Evolutionary conservation across 2,797 vertebrate genomes (phyloP).

Genomic region (Helicolenus hilgendorfi): DNA sequence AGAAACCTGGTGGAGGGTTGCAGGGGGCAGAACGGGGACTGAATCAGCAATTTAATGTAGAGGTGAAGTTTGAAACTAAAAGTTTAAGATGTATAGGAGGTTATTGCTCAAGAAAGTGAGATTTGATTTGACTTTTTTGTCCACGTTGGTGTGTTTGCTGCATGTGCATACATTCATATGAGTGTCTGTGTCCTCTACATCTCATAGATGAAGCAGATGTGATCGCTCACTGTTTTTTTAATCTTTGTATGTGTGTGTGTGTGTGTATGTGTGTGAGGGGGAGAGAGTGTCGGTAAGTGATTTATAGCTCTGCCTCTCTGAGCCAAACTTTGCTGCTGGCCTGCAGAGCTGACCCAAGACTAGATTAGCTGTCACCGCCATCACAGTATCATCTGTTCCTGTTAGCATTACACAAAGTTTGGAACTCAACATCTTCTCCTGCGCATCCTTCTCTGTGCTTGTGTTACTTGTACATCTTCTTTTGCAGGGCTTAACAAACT

Average conservation of each 20-base stretch:
- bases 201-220: conserved; percentile 47
- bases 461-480: conserved; percentile 15
- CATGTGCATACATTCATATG: conserved; percentile 22
- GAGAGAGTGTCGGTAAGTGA: conserved; percentile 56
- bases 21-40: conserved; percentile 6
- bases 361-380: conserved; percentile 77
- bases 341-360: conserved; percentile 68
- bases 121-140: background rate
- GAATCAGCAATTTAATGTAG: conserved; percentile 42
- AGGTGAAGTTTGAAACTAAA: conserved; percentile 30
- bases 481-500: conserved; percentile 1
- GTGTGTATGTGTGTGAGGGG: background rate
- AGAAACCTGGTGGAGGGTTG: background rate
- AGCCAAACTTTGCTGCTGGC: conserved; percentile 75
- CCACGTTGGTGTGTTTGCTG: background rate
- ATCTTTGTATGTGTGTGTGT: background rate
- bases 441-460: conserved; percentile 13
- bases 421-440: conserved; percentile 41
- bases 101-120: background rate
- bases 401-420: conserved; percentile 62
- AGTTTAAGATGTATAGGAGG: conserved; percentile 1
- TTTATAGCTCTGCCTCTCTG: conserved; percentile 71
- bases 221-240: conserved; percentile 32
- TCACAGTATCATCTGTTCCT: conserved; percentile 73
- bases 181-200: background rate